Evolutionary conservation across 2,113 vertebrate species (phyloP), one percentile per base, ranked within the genome.

Genomic region (Apteryx mantelli): DNA sequence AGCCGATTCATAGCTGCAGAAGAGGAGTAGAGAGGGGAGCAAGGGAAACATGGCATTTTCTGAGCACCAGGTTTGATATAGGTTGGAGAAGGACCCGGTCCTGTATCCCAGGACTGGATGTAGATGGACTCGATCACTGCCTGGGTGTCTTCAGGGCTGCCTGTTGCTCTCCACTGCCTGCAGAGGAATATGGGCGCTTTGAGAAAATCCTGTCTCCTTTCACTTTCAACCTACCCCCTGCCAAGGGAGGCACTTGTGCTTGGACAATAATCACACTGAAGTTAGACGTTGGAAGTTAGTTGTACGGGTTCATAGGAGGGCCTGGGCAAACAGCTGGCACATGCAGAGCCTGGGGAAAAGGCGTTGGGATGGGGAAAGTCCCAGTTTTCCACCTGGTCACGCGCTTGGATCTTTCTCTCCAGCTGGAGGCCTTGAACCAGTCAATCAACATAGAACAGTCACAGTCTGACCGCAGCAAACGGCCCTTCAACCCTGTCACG

Each of bases 391-490:
- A 32, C 34, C 40, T 58, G 84, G 22, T 93, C 68, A 40, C 55
- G 1, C 21, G 7, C 52, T 91, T 82, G 40, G 68, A 44, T 93
- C 38, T 77, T 32, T 56, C 38, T 88, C 53, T 79, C 10, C 96
- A 99, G 99, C 97, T 99, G 65, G 99, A 99, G 97, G 99, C 99
- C 89, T 98, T 99, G 98, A 99, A 99, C 97, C 99, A 99, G 97
- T 99, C 99, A 16, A 99, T 99, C 97, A 99, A 99, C 83, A 99
- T 99, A 20, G 99, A 99, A 96, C 99, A 99, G 98, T 99, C 99
- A 0, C 99, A 99, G 98, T 99, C 99, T 0, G 99, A 99, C 94
- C 99, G 99, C 66, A 99, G 99, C 98, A 99, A 99, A 91, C 98
- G 99, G 89, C 99, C 99, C 52, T 99, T 99, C 98, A 99, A 99